These are phyloP conservation scores for Drosophila quadrilineata DNA, from an alignment of 1,140 invertebrate species.

Conservation along the genomic window DNA sequence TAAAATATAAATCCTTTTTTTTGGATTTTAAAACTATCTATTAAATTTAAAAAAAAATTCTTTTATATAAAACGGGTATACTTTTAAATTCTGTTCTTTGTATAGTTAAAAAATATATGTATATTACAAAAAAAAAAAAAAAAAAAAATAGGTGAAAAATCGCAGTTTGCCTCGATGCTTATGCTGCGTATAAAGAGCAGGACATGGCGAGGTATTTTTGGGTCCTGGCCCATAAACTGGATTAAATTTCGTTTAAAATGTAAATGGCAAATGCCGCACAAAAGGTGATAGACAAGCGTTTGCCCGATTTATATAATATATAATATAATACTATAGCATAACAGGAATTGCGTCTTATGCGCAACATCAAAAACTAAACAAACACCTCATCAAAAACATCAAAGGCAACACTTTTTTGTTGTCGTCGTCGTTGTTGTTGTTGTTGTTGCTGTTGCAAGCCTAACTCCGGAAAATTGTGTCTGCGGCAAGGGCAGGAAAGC, in stretches of 20 bases:
- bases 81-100: too few species aligned
- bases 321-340: too few species aligned
- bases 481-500: slow-evolving; percentile 1
- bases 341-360: slow-evolving; percentile 27
- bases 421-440: too few species aligned
- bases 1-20: too few species aligned
- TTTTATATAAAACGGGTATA: too few species aligned
- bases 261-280: slow-evolving; percentile 59
- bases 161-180: slow-evolving; percentile 6
- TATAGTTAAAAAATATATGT: too few species aligned
- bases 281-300: slow-evolving; percentile 28
- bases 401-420: slow-evolving; percentile 46
- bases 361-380: slow-evolving; percentile 72
- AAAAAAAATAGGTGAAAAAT: neutral
- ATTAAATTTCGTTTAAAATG: slow-evolving; percentile 79
- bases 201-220: slow-evolving; percentile 44
- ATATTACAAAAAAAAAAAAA: too few species aligned
- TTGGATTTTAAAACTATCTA: too few species aligned
- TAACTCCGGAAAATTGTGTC: slow-evolving; percentile 3
- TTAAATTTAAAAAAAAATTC: too few species aligned
- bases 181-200: neutral
- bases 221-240: slow-evolving; percentile 59
- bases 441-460: too few species aligned
- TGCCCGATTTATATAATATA: too few species aligned
- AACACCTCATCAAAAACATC: slow-evolving; percentile 74